Evolutionary conservation across 2,113 vertebrate genomes (phyloP), one percentile per base, ranked within the genome.

Genomic region (Toxostoma redivivum): DNA sequence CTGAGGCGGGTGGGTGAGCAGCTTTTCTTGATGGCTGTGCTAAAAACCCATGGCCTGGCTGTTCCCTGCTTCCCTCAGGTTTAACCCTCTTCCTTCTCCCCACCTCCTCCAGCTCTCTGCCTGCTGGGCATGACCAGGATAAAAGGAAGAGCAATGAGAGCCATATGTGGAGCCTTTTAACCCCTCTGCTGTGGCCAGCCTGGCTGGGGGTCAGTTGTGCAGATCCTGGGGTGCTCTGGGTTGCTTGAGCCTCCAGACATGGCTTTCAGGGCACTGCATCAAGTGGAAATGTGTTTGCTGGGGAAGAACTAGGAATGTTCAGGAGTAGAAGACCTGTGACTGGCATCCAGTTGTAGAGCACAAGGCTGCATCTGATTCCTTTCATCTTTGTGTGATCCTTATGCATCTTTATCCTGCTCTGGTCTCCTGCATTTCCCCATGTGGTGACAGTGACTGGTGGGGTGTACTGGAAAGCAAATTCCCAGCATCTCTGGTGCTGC

Each of bases 101-200:
- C 45, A 86, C 71, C 78, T 94, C 71, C 71, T 93, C 37, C 67
- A 74, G 48, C 53, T 69, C 69, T 70, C 67, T 95, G 72, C 79
- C 93, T 96, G 88, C 94, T 97, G 82, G 92, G 72, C 82, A 76
- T 57, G 72, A 47, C 21, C 53, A 60, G 88, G 64, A 90, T 86
- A 81, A 96, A 94, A 94, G 67, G 79, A 90, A 82, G 79, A 86
- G 88, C 92, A 92, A 94, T 35, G 67, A 88, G 81, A 93, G 90
- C 82, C 88, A 84, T 81, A 71, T 86, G 95, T 1, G 44, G 58
- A 93, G 60, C 71, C 56, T 94, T 95, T 95, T 77, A 77, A 94
- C 82, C 85, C 38, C 23, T 93, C 38, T 70, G 45, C 70, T n/a
- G 11, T 58, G 62, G 73, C 50, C 78, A 84, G 61, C 48, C 38